These are phyloP conservation scores for Epizoanthus ramosus DNA, from an alignment of 92 coral and sea anemone genomes.

Conservation along the genomic window DNA sequence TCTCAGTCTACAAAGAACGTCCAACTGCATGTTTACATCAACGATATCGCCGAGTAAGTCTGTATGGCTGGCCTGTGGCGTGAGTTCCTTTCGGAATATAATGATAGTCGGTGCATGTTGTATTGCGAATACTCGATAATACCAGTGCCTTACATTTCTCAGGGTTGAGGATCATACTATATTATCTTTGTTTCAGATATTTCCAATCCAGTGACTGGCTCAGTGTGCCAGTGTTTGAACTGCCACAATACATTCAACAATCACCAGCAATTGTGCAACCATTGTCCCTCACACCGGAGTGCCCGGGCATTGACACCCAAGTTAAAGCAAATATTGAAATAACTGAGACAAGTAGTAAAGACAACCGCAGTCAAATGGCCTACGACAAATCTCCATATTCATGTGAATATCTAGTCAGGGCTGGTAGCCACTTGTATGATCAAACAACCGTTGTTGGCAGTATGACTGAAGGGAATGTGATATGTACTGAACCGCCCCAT, in stretches of 20 bases:
- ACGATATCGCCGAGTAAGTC: too few relatives aligned
- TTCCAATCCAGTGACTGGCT: conserved; percentile 65
- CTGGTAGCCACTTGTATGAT: background rate
- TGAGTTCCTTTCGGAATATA: too few relatives aligned
- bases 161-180: too few relatives aligned
- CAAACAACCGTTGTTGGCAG: background rate
- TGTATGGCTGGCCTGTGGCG: too few relatives aligned
- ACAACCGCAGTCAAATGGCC: background rate
- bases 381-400: background rate
- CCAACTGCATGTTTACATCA: too few relatives aligned
- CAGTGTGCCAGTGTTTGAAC: conserved; percentile 71
- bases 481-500: background rate
- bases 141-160: too few relatives aligned
- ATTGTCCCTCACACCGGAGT: background rate
- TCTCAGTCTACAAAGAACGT: too few relatives aligned
- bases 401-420: background rate
- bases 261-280: conserved; percentile 11
- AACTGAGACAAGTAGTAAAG: background rate
- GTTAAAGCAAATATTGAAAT: conserved; percentile 1
- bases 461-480: background rate
- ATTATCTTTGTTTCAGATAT: conserved; percentile 54
- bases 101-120: too few relatives aligned
- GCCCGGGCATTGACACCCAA: background rate
- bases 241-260: conserved; percentile 58
- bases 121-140: too few relatives aligned